Evolutionary conservation across 2,797 vertebrate genomes (phyloP).

Genomic region (Clarias laeviceps): DNA sequence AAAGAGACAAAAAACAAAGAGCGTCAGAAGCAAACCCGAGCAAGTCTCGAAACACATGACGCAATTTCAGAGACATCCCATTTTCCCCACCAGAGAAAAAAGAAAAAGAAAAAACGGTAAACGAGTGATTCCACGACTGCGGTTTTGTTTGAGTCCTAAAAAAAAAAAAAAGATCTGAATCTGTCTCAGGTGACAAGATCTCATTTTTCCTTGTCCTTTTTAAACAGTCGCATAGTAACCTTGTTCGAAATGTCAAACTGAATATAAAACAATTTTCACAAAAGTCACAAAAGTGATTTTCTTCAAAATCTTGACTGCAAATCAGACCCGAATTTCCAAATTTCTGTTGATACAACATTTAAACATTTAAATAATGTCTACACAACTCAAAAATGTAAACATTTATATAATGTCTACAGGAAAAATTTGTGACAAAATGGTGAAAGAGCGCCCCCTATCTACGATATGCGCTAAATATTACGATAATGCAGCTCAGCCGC

Average conservation of each 20-base stretch:
- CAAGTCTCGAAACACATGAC: neutral
- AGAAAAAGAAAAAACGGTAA: neutral
- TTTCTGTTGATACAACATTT: neutral
- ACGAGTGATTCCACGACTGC: neutral
- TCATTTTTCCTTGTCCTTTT: neutral
- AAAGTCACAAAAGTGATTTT: neutral
- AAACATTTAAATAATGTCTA: neutral
- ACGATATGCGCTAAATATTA: neutral
- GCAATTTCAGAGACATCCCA: constrained; percentile 9
- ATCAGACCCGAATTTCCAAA: neutral
- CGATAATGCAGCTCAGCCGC: neutral
- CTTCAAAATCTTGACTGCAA: neutral
- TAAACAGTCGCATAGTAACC: neutral
- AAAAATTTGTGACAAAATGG: neutral
- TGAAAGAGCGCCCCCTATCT: neutral
- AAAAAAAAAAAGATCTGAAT: neutral
- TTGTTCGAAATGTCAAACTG: neutral
- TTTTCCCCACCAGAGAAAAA: neutral
- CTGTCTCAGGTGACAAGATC: neutral
- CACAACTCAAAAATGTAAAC: neutral
- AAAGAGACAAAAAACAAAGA: neutral
- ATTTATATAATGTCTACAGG: neutral
- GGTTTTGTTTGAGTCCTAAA: neutral
- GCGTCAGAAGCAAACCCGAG: constrained; percentile 1
- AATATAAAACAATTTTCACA: neutral